A percentile compares a stretch with the other conserved stretches of the same genome.
Evolutionary conservation across 2,888 invertebrate species (phyloP).

Genomic region (Agrenia bidenticulata): DNA sequence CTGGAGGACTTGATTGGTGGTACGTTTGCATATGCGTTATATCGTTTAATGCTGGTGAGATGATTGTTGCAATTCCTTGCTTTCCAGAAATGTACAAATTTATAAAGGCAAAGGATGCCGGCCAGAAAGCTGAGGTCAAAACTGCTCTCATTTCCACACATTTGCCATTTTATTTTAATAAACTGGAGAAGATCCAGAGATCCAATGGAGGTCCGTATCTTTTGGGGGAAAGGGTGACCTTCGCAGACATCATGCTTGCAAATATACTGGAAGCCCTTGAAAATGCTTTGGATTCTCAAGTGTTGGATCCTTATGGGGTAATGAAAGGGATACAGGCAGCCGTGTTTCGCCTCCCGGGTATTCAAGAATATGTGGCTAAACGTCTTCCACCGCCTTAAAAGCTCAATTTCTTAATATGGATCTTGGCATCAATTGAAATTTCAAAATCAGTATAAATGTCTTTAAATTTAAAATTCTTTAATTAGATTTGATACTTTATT

Average conservation of each 20-base stretch:
- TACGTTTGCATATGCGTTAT: neutral
- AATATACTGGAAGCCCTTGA: conserved; percentile 10
- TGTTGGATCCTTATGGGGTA: conserved; percentile 7
- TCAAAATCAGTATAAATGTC: too few relatives aligned
- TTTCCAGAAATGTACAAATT: conserved; percentile 13
- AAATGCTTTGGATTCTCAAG: neutral
- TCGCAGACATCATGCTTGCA: conserved; percentile 14
- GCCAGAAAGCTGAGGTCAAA: neutral
- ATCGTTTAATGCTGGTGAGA: neutral
- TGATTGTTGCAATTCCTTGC: neutral
- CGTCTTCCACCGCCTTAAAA: too few relatives aligned
- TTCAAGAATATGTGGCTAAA: conserved; percentile 10
- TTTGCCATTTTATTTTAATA: conserved; percentile 10
- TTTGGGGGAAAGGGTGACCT: conserved; percentile 3
- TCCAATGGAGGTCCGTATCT: conserved; percentile 6
- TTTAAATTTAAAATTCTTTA: too few relatives aligned
- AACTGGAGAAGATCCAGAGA: neutral
- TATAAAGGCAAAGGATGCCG: neutral
- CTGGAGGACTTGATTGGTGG: conserved; percentile 15
- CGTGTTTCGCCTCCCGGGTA: conserved; percentile 1
- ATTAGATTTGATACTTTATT: too few relatives aligned
- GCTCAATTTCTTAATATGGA: too few relatives aligned
- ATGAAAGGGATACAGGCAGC: conserved; percentile 5
- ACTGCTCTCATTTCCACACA: neutral
- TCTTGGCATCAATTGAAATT: too few relatives aligned